Percentiles rank a stretch among this genome's conserved stretches.
Conservation (phyloP, 2,113 vertebrate genomes). For the Sclerurus mexicanus region DNA sequence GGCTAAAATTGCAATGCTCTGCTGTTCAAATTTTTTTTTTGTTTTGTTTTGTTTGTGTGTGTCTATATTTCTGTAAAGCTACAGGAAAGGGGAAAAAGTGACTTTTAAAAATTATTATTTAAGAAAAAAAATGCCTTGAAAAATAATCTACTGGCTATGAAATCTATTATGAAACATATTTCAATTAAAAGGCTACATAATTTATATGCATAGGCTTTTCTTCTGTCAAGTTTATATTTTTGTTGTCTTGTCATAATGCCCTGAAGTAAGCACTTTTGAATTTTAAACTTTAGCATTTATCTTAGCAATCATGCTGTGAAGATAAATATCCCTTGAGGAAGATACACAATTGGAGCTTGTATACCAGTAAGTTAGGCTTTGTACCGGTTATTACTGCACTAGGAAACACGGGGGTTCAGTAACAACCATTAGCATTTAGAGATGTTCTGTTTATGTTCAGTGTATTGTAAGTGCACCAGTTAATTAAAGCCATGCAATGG, state of each 20-base stretch:
- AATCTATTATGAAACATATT: constrained; percentile 56
- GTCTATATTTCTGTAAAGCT: no score
- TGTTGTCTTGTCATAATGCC: constrained; percentile 65
- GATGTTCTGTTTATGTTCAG: background rate
- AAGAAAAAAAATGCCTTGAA: background rate
- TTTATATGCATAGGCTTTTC: constrained; percentile 27
- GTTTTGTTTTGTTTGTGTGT: no score
- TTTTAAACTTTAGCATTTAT: constrained; percentile 79
- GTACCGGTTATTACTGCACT: constrained; percentile 41
- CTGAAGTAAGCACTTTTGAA: constrained; percentile 71
- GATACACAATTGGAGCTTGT: constrained; percentile 71
- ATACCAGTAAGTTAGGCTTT: constrained; percentile 34
- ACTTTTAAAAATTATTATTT: no score
- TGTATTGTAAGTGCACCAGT: background rate
- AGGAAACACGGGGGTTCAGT: constrained; percentile 33
- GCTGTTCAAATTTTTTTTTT: constrained; percentile 27
- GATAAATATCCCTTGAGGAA: constrained; percentile 77
- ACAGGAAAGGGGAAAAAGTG: no score
- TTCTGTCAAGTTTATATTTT: constrained; percentile 26
- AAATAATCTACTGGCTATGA: constrained; percentile 24
- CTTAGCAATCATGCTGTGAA: constrained; percentile 72
- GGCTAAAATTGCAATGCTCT: constrained; percentile 57
- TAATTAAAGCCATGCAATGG: constrained; percentile 22
- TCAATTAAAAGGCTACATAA: constrained; percentile 46
- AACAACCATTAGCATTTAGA: constrained; percentile 29